Evolutionary conservation across 2,113 vertebrate species (phyloP).

Genomic region (Connochaetes taurinus): DNA sequence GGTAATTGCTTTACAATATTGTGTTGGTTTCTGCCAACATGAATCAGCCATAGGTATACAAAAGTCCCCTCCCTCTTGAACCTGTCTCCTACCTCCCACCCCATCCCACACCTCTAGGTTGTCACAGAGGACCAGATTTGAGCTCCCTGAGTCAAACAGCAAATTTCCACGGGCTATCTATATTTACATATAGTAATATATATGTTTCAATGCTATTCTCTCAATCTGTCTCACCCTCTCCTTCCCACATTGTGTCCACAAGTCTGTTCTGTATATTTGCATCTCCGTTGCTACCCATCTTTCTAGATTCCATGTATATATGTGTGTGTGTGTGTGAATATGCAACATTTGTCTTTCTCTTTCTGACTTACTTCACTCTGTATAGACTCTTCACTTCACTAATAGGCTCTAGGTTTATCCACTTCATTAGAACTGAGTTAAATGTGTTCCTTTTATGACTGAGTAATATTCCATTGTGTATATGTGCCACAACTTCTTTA

Average conservation of each 20-base stretch:
- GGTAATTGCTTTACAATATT: background rate
- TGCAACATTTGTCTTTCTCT: background rate
- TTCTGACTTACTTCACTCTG: background rate
- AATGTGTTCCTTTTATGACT: background rate
- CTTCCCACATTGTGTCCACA: background rate
- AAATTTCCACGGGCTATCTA: background rate
- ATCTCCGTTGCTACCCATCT: background rate
- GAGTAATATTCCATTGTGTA: background rate
- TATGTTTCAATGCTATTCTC: background rate
- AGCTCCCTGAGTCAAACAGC: background rate
- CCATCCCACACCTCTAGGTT: background rate
- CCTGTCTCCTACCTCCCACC: background rate
- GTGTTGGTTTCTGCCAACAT: background rate
- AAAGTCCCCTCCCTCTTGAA: background rate
- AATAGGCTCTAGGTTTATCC: background rate
- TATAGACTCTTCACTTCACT: background rate
- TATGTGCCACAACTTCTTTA: background rate
- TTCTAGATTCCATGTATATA: background rate
- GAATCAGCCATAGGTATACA: background rate
- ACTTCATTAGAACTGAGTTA: background rate
- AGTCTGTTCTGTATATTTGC: background rate
- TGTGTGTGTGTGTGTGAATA: background rate
- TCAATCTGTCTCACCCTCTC: background rate
- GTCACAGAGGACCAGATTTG: background rate
- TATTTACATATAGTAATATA: background rate